phyloP scores from a whole-genome alignment of 2,797 vertebrate genomes.

The Microctenopoma stevenorrisi region DNA sequence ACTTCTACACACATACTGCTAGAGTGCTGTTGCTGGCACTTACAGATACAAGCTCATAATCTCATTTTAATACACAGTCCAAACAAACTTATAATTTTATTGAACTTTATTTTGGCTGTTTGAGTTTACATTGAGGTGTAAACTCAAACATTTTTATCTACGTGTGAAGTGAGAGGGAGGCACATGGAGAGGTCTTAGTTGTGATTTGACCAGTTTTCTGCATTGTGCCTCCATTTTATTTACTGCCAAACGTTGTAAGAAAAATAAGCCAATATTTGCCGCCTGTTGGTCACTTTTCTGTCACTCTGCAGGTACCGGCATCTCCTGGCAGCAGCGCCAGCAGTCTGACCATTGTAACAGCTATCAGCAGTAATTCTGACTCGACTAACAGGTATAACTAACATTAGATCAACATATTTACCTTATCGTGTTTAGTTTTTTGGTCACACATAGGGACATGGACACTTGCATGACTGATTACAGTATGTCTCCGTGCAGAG shows the following conservation, averaged over 20 bases:
- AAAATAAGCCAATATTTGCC: background rate
- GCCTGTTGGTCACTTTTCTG: background rate
- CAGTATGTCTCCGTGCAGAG: slow-evolving; percentile 74
- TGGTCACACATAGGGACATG: background rate
- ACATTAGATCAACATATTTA: background rate
- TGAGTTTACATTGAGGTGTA: background rate
- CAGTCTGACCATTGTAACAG: slow-evolving; percentile 93
- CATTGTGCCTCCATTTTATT: background rate
- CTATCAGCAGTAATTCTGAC: slow-evolving; percentile 89
- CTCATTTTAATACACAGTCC: slow-evolving; percentile 7
- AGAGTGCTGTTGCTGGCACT: slow-evolving; percentile 6
- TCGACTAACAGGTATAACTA: slow-evolving; percentile 84
- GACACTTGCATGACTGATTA: background rate
- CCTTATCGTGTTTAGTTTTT: background rate
- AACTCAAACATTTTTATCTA: background rate
- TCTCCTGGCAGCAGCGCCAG: slow-evolving; percentile 92
- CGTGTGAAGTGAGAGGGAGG: background rate
- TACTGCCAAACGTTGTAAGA: background rate
- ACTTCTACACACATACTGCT: background rate
- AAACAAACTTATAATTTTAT: background rate
- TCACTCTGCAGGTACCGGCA: slow-evolving; percentile 83
- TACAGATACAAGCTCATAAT: background rate
- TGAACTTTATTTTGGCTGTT: background rate
- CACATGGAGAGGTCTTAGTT: background rate
- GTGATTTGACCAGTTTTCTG: no score